Evolutionary conservation across 2,888 invertebrate species (phyloP), one percentile per base, ranked within the genome.

Genomic region (Platerodrilus igneus): DNA sequence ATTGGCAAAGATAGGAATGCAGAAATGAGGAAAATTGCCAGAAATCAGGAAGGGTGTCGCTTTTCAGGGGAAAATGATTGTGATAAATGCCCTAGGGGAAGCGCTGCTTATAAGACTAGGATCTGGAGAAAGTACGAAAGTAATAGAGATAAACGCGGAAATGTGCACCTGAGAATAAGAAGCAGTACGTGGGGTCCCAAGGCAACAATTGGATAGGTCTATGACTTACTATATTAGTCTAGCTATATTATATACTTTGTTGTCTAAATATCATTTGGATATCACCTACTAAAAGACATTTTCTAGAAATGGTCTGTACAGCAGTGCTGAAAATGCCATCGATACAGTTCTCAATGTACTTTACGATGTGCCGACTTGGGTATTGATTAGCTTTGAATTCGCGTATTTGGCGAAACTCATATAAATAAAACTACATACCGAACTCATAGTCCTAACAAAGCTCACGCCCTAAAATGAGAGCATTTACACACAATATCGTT

Each of bases 101-200:
- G 35, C 41, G 32, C 32, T 52, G 48, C 51, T 54, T 52, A 52
- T 41, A 48, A 44, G 53, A 51, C 22, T 34, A 18, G 26, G 10
- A 30, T 43, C 21, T 40, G n/a, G 20, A 14, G 27, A 36, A 36
- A 17, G 9, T 28, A 23, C 50, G 52, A 32, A 51, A 50, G 52
- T 55, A 53, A 55, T 55, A 51, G 53, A 55, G 55, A 55, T 52
- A 55, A 55, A 53, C 52, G 55, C 41, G 41, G 37, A 50, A 50
- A 48, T 48, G 51, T 48, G 48, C 50, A 51, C 50, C 51, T 50
- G 52, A 50, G 51, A 46, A 51, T 38, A 45, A 36, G 23, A 45
- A 38, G 28, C 17, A 25, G 23, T 40, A 43, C 43, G 39, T 43
- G 41, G 25, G n/a, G 37, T 38, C 43, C 37, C 42, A 27, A 28